A percentile compares a stretch with the other conserved stretches of the same genome.
Evolutionary conservation across 2,113 vertebrate genomes (phyloP).

Genomic region (Gymnarchus niloticus): DNA sequence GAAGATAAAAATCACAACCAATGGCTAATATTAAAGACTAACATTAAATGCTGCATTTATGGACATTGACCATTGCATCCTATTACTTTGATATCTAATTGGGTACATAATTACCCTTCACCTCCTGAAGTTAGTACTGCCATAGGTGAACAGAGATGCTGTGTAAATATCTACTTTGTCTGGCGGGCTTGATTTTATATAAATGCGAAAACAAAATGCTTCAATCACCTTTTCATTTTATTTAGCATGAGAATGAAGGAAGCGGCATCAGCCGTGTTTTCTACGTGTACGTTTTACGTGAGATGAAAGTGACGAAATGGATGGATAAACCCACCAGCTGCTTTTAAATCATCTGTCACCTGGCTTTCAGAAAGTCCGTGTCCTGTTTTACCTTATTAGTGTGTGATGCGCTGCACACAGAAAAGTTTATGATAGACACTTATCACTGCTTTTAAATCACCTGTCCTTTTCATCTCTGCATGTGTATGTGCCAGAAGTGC

Average conservation of each 20-base stretch:
- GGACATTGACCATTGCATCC: conserved; percentile 39
- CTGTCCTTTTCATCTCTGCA: background rate
- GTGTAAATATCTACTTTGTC: background rate
- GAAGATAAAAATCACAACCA: conserved; percentile 46
- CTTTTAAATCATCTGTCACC: background rate
- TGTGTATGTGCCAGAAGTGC: background rate
- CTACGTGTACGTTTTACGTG: background rate
- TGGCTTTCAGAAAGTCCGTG: background rate
- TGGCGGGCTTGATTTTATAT: background rate
- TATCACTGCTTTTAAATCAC: background rate
- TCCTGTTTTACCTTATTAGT: background rate
- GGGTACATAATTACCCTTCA: conserved; percentile 26
- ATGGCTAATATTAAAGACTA: conserved; percentile 40
- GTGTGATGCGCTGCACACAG: background rate
- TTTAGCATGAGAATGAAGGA: background rate
- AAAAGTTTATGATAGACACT: background rate
- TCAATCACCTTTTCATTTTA: conserved; percentile 10
- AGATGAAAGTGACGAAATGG: background rate
- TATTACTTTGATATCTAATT: conserved; percentile 51
- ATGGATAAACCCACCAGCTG: background rate
- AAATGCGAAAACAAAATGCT: conserved; percentile 5
- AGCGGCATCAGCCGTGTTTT: background rate
- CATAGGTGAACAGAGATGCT: background rate
- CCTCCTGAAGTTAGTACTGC: background rate
- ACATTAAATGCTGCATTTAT: conserved; percentile 68